Percentiles rank a stretch among this genome's conserved stretches.
These are phyloP conservation scores for Drosophila formosana DNA, from an alignment of 2,888 invertebrate genomes.

Conservation along the genomic window DNA sequence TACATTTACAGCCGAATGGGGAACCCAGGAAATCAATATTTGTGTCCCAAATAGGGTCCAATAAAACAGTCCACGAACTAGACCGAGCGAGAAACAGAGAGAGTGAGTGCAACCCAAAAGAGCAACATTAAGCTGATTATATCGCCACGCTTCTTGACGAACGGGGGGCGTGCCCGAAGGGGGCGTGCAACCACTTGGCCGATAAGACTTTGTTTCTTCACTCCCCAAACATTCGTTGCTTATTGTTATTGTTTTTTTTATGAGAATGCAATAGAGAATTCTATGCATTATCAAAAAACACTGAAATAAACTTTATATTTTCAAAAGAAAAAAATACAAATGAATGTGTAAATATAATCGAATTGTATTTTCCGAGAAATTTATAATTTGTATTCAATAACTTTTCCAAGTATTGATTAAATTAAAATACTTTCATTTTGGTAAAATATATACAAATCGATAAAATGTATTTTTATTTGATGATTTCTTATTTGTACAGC, in stretches of 20 bases:
- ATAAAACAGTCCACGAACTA: slow-evolving; percentile 33
- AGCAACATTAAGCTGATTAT: slow-evolving; percentile 45
- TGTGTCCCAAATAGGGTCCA: slow-evolving; percentile 61
- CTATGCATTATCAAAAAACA: neutral
- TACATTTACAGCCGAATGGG: slow-evolving; percentile 42
- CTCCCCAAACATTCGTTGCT: slow-evolving; percentile 1
- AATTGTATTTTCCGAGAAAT: too few species aligned
- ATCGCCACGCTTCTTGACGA: slow-evolving; percentile 20
- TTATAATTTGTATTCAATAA: too few species aligned
- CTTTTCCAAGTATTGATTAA: too few species aligned
- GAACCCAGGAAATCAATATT: slow-evolving; percentile 69
- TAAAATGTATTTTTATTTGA: too few species aligned
- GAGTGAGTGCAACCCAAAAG: slow-evolving; percentile 24
- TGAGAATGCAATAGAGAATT: slow-evolving; percentile 6
- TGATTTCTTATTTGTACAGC: too few species aligned
- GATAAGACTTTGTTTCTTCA: slow-evolving; percentile 48
- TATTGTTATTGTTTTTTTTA: slow-evolving; percentile 11
- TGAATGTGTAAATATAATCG: too few species aligned
- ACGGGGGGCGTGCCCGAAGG: slow-evolving; percentile 20
- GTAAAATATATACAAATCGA: too few species aligned
- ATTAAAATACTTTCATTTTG: neutral
- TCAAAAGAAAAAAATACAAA: neutral
- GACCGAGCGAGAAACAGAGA: neutral
- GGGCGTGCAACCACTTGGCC: slow-evolving; percentile 35
- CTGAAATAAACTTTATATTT: neutral